A percentile compares a stretch with the other conserved stretches of the same genome.
phyloP scores from a whole-genome alignment of 2,797 vertebrate species.

The Paguma larvata region DNA sequence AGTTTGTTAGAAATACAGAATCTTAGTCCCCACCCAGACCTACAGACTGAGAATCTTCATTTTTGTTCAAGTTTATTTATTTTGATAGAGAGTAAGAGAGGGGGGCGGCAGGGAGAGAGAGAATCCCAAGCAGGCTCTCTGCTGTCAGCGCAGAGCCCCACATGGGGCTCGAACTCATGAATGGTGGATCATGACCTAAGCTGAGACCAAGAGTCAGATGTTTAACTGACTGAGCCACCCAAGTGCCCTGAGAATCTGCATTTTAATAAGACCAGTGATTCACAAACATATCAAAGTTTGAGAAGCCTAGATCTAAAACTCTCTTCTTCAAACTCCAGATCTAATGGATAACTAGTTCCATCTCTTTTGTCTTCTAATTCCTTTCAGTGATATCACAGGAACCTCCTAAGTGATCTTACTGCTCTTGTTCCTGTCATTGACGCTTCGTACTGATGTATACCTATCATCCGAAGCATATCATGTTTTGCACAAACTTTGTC shows the following conservation, averaged over 20 bases:
- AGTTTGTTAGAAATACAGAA: neutral
- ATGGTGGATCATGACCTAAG: no score
- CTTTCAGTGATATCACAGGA: neutral
- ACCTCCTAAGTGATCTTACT: neutral
- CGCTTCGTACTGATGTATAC: neutral
- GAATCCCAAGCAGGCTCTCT: no score
- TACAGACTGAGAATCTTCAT: neutral
- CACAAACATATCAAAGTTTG: neutral
- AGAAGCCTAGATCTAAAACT: neutral
- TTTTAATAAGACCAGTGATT: neutral
- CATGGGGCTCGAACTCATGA: no score
- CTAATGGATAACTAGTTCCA: neutral
- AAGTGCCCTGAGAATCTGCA: neutral
- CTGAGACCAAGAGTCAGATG: no score
- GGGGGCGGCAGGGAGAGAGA: no score
- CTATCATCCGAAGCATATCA: neutral
- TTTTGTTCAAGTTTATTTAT: neutral
- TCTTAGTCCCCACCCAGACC: neutral
- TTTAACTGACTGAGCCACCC: no score
- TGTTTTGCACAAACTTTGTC: neutral
- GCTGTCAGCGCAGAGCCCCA: no score
- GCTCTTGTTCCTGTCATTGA: neutral
- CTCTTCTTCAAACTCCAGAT: neutral
- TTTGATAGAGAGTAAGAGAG: no score
- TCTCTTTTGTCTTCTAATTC: neutral